These are phyloP conservation scores for Bufo bufo DNA, from an alignment of 2,113 vertebrate genomes.

Conservation along the genomic window DNA sequence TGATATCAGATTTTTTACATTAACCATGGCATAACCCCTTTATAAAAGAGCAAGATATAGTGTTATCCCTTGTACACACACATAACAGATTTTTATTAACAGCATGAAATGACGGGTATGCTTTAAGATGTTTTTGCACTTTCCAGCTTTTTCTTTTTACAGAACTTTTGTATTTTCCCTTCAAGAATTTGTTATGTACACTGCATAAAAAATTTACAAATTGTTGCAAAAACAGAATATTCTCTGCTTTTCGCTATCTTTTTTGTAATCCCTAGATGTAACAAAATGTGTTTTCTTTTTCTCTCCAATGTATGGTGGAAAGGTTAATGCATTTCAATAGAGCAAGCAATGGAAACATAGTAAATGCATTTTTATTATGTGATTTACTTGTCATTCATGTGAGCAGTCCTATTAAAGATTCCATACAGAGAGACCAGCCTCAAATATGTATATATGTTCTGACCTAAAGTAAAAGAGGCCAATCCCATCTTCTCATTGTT, in stretches of 20 bases:
- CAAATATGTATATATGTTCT: constrained; percentile 28
- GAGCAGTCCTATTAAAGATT: constrained; percentile 30
- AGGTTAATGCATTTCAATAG: background rate
- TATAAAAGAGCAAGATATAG: no score
- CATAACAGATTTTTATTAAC: no score
- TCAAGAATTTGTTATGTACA: background rate
- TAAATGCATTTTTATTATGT: constrained; percentile 9
- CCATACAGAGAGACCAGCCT: background rate
- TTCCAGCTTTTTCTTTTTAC: no score
- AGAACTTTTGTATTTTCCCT: no score
- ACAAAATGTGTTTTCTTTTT: background rate
- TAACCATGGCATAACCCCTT: no score
- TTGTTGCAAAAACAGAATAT: background rate
- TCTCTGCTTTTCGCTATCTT: background rate
- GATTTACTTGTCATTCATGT: constrained; percentile 32
- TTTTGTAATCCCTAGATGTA: background rate
- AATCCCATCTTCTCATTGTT: constrained; percentile 47
- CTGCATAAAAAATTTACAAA: background rate
- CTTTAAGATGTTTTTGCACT: no score
- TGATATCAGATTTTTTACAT: no score
- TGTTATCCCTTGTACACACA: no score
- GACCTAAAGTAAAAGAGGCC: constrained; percentile 52
- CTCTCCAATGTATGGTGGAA: background rate
- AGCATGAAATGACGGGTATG: no score
- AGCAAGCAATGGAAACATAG: constrained; percentile 6